These are phyloP conservation scores for Myotis myotis DNA, from an alignment of 2,797 vertebrate genomes.

Conservation along the genomic window DNA sequence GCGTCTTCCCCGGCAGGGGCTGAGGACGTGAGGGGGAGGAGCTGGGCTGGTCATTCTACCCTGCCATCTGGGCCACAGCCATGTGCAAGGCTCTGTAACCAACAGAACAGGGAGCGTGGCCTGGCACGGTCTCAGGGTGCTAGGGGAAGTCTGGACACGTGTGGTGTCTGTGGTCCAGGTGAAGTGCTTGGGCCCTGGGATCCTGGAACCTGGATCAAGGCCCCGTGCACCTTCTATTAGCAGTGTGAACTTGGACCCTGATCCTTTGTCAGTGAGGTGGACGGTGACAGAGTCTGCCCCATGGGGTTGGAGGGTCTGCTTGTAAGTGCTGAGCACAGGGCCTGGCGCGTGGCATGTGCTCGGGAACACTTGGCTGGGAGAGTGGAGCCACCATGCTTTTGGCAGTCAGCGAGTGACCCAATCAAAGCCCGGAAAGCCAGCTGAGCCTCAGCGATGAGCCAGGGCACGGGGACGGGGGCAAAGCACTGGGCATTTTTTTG, in stretches of 20 bases:
- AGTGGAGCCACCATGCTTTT: neutral
- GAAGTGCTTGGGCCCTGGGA: neutral
- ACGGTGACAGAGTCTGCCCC: neutral
- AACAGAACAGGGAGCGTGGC: neutral
- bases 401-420: neutral
- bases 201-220: neutral
- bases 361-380: neutral
- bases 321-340: neutral
- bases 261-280: neutral
- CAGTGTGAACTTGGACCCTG: neutral
- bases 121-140: fast-evolving
- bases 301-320: neutral
- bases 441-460: neutral
- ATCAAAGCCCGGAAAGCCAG: neutral
- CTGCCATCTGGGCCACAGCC: neutral
- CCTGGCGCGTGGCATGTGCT: neutral
- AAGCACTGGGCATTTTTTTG: too few relatives aligned
- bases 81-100: fast-evolving
- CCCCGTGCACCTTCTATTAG: fast-evolving
- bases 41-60: neutral
- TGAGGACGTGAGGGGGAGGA: fast-evolving
- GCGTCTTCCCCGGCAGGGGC: neutral
- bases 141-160: neutral
- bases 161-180: too few relatives aligned
- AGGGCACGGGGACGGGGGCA: too few relatives aligned